These are phyloP conservation scores for Drosophila monieri DNA, from an alignment of 2,888 invertebrate genomes.

Conservation along the genomic window DNA sequence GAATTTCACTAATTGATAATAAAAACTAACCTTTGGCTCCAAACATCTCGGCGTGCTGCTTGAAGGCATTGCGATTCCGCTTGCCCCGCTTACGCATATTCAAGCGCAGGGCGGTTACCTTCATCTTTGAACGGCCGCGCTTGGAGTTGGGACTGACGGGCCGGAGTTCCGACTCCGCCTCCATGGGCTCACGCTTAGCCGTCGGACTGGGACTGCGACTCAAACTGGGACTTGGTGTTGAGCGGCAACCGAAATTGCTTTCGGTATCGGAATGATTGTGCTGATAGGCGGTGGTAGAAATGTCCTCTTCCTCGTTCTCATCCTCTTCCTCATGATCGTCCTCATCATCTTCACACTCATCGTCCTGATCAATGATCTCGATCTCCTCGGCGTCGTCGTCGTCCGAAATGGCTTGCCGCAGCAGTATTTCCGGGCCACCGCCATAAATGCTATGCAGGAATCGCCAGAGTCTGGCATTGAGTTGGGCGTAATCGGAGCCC, in stretches of 20 bases:
- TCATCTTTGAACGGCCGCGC: slow-evolving; percentile 42
- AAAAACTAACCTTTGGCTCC: slow-evolving; percentile 65
- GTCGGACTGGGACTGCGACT: slow-evolving; percentile 35
- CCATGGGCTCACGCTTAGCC: slow-evolving; percentile 26
- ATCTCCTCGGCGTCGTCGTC: slow-evolving; percentile 77
- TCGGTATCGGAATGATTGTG: slow-evolving; percentile 75
- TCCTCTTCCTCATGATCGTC: slow-evolving; percentile 16
- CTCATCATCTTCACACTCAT: slow-evolving; percentile 54
- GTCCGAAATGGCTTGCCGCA: slow-evolving; percentile 75
- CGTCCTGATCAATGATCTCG: slow-evolving; percentile 79
- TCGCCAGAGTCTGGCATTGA: slow-evolving; percentile 93
- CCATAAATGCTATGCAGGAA: slow-evolving; percentile 94
- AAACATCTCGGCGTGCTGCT: slow-evolving; percentile 74
- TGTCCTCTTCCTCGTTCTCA: slow-evolving; percentile 12
- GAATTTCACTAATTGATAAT: background rate
- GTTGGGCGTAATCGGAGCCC: slow-evolving; percentile 89
- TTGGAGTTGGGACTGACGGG: slow-evolving; percentile 32
- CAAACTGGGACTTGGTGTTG: slow-evolving; percentile 26
- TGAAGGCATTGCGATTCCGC: slow-evolving; percentile 57
- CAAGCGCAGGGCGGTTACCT: slow-evolving; percentile 61
- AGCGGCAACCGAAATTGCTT: slow-evolving; percentile 70
- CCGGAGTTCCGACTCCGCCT: slow-evolving; percentile 28
- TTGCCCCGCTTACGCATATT: slow-evolving; percentile 65
- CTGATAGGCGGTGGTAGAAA: slow-evolving; percentile 26
- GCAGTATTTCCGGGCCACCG: slow-evolving; percentile 93